These are phyloP conservation scores for Dysdera silvatica DNA, from an alignment of 1,140 invertebrate genomes.

Conservation along the genomic window DNA sequence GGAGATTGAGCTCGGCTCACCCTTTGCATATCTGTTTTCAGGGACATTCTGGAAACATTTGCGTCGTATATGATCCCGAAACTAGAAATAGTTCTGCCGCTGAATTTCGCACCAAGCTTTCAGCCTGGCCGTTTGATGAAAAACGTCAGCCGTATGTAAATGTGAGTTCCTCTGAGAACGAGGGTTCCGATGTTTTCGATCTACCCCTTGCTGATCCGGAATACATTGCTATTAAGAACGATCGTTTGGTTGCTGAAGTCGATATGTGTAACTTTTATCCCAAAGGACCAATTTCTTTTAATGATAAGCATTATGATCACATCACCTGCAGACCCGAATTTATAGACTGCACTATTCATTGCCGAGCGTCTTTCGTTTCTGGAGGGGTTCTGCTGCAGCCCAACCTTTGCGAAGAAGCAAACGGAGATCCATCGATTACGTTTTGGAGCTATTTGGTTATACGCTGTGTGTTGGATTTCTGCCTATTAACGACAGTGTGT, in stretches of 20 bases:
- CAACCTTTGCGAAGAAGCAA: constrained; percentile 25
- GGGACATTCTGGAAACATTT: constrained; percentile 16
- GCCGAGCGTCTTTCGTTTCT: constrained; percentile 22
- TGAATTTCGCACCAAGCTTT: constrained; percentile 32
- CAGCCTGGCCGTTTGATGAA: constrained; percentile 31
- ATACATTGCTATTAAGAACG: neutral
- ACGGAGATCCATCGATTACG: constrained; percentile 31
- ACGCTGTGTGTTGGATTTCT: constrained; percentile 31
- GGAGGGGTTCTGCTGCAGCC: constrained; percentile 17
- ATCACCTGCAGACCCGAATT: constrained; percentile 32
- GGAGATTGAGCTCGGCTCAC: constrained; percentile 14
- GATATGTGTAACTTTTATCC: constrained; percentile 31
- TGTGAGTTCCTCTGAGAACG: neutral
- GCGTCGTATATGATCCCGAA: constrained; percentile 25
- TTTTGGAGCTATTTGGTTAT: constrained; percentile 32
- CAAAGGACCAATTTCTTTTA: constrained; percentile 25
- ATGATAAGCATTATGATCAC: constrained; percentile 23
- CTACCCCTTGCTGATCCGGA: too few species aligned
- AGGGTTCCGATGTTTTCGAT: neutral
- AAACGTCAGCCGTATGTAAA: too few species aligned
- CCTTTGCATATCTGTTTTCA: constrained; percentile 34
- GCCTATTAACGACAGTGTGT: constrained; percentile 27
- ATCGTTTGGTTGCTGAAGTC: neutral
- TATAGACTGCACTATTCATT: constrained; percentile 30
- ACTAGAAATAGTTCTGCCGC: constrained; percentile 14